Base-by-base conservation (phyloP, 2,888 invertebrate genomes). In the Drosophila algonquin region DNA sequence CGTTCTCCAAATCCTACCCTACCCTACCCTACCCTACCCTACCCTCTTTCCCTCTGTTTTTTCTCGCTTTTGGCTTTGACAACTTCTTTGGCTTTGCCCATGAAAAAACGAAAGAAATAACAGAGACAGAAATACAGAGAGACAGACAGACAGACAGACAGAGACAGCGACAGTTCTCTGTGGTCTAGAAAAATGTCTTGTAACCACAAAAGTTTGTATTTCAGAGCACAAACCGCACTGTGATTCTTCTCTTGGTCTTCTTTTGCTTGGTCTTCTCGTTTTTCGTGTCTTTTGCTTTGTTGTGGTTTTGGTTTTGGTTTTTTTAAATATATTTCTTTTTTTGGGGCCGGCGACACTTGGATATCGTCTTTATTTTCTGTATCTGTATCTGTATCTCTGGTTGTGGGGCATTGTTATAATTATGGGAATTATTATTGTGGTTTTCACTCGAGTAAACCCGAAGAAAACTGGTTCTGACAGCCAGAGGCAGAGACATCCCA, bases 381-480 rank as follows among this genome's bases (percentile, higher is more conserved):
- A 61, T 73, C 60, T 59, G 59, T 75, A 68, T 75, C 70, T 63
- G 57, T 70, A 24, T 63, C 51, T 56, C 27, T 35, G 10, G 40
- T 54, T 62, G 76, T 53, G 67, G 73, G 76, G 73, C 82, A 80
- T 87, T 87, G 77, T 84, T 84, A 84, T 84, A 87, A 84, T 84
- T 84, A 84, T 84, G 83, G 88, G 83, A 87, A 84, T 81, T 83
- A 80, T 81, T 76, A 80, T 85, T 83, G 87, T 83, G 83, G 87
- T 85, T 85, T 84, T 81, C 87, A 87, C 80, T 83, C 69, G 77
- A 63, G 61, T 51, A 53, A 73, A 61, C 61, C 50, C n/a, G 6
- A n/a, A 14, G 32, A 51, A 58, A 79, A 87, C 82, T 77, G 79
- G 85, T 83, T 83, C 59, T 75, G 40, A 45, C 1, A 14, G 14